Evolutionary conservation across 2,797 vertebrate species (phyloP), one percentile per base, ranked within the genome.

Genomic region (Streptopelia turtur): DNA sequence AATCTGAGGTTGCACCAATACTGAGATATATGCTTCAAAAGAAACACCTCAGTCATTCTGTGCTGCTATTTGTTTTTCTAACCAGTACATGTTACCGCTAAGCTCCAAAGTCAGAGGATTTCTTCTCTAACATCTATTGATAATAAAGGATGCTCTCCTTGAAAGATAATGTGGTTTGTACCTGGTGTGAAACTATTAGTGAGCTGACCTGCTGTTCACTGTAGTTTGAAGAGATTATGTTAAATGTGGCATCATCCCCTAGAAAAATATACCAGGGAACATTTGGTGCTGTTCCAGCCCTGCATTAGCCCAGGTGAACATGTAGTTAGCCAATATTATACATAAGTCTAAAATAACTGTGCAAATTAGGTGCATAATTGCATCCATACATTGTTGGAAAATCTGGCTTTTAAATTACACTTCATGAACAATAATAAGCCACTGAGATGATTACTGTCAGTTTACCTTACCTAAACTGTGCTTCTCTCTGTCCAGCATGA

Each of bases 351-450:
- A 94, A 96, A 93, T 94, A 94, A 87, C 94, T 82, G 80, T 87
- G 94, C 83, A 96, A 95, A 96, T 95, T 78, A 94, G 92, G 56
- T 74, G 82, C 66, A 93, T 94, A 94, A 95, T 94, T 95, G 23
- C 64, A 33, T 89, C 59, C 93, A 90, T 91, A 92, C 90, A 84
- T 87, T 69, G 75, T 82, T 89, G 68, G 86, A 95, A 96, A 95
- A 94, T 84, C 91, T 96, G 93, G 64, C 86, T 97, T 91, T 94
- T 93, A 96, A 95, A 92, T 90, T 92, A 70, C 50, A 39, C 30
- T 6, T 90, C 87, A 96, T 89, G 95, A 95, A 96, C 76, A 93
- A 87, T 85, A 96, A 94, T 84, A 86, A 95, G 31, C 14, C 63
- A 39, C 45, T 60, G 70, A 92, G 77, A 94, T 70, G 80, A 81